Evolutionary conservation across 2,113 vertebrate genomes (phyloP), one percentile per base, ranked within the genome.

Genomic region (Amblyopsis rosae): DNA sequence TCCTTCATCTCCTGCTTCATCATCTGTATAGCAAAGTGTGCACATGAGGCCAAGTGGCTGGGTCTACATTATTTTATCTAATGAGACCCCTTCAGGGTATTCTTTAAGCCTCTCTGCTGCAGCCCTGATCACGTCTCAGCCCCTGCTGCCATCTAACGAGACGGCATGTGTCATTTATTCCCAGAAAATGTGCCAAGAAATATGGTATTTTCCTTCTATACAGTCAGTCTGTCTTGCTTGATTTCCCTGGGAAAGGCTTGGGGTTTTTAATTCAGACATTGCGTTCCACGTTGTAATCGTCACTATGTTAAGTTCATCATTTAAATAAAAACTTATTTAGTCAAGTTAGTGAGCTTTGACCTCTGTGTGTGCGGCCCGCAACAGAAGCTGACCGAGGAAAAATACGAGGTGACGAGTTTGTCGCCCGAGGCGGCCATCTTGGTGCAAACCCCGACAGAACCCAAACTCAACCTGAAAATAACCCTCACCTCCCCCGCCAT

Each of bases 381-480:
- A 89, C 93, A 99, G 98, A 99, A 98, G 92, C 93, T 98, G 84
- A 96, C 96, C 81, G 96, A 97, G 85, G 97, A 98, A 82, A 95
- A 95, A 76, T 99, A 97, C 53, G 93, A 97, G 73, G 93, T 99
- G 86, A 93, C 94, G 45, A 91, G 95, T 85, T 94, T 93, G 83
- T 72, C 92, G 80, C 93, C 94, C 13, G 95, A 98, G 83, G 96
- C 96, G 3, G 95, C 96, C 92, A 94, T 99, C 89, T 84, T 98
- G 88, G 94, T 99, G 84, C 90, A 73, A 85, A 95, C 94, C 66
- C 93, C 94, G 70, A 92, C 94, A 76, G 96, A 98, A 63, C 97
- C 96, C 75, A 96, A 95, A 64, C 92, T 99, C 83, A 95, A 92
- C 26, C 91, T 99, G 93, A 99, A 96, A 92, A 94, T 99, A 86